Percentiles rank a stretch among this genome's conserved stretches.
Conservation (phyloP, 2,888 invertebrate genomes). For the Cybosia mesomella region DNA sequence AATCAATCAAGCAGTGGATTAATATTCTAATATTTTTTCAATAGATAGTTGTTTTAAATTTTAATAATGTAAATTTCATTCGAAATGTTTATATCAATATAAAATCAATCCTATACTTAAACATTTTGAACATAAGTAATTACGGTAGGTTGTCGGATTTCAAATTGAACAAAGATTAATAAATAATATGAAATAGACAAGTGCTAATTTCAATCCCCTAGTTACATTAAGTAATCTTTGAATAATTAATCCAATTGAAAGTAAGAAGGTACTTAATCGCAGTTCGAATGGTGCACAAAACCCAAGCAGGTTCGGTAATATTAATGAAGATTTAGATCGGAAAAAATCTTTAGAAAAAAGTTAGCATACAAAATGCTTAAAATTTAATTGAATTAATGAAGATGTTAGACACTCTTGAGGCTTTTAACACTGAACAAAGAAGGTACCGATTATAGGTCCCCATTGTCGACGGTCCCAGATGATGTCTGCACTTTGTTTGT, state of each 20-base stretch:
- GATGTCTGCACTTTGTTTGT: slow-evolving; percentile 62
- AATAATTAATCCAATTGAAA: slow-evolving; percentile 30
- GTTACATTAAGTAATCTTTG: slow-evolving; percentile 12
- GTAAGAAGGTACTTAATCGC: slow-evolving; percentile 49
- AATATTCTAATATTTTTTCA: neutral
- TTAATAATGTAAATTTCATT: neutral
- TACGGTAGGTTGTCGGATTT: neutral
- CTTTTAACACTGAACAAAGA: slow-evolving; percentile 72
- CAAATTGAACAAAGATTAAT: slow-evolving; percentile 5
- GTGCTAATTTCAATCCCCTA: slow-evolving; percentile 3
- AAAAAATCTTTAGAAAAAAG: no score
- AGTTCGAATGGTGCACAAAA: slow-evolving; percentile 38
- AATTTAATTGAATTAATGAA: no score
- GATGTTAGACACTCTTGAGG: slow-evolving; percentile 75
- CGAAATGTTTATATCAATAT: neutral
- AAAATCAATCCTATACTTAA: neutral
- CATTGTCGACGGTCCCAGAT: slow-evolving; percentile 63
- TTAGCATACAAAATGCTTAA: no score
- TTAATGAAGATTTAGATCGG: slow-evolving; percentile 82
- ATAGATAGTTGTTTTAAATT: neutral
- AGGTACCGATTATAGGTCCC: slow-evolving; percentile 55
- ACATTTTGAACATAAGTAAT: neutral
- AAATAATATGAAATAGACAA: slow-evolving; percentile 3
- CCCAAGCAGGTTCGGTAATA: slow-evolving; percentile 59
- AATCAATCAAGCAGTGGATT: neutral